phyloP scores from a whole-genome alignment of 2,888 invertebrate genomes.

The Lapara coniferarum region DNA sequence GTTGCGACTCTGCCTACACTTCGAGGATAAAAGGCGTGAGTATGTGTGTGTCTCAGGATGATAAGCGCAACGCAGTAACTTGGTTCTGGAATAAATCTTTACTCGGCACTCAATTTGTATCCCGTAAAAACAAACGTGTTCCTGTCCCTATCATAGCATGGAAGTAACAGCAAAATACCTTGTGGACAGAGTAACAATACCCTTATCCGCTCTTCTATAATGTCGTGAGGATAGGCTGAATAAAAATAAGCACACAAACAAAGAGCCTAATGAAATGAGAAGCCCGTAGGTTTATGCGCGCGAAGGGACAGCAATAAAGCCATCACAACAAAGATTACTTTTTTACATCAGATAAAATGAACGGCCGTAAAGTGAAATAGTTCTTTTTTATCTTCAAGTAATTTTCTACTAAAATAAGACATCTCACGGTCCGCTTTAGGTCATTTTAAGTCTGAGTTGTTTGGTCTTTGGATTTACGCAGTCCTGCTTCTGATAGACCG shows the following conservation, averaged over 20 bases:
- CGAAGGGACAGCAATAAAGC: slow-evolving; percentile 58
- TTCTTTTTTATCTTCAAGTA: slow-evolving; percentile 25
- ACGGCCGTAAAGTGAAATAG: slow-evolving; percentile 24
- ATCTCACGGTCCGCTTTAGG: not conserved
- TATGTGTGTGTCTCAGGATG: too few species aligned
- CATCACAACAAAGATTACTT: slow-evolving; percentile 62
- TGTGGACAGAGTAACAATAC: too few species aligned
- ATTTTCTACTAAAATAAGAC: slow-evolving; percentile 20
- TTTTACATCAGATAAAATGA: slow-evolving; percentile 44
- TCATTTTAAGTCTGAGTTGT: not conserved
- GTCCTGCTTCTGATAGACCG: too few species aligned
- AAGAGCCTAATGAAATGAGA: slow-evolving; percentile 56
- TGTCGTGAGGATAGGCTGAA: slow-evolving; percentile 41
- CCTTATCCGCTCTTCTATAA: slow-evolving; percentile 31
- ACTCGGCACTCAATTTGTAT: too few species aligned
- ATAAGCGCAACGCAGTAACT: too few species aligned
- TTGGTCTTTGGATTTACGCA: not conserved
- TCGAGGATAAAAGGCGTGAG: too few species aligned
- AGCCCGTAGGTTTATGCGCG: slow-evolving; percentile 57
- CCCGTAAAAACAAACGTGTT: too few species aligned
- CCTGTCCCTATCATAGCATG: too few species aligned
- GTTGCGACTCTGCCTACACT: too few species aligned
- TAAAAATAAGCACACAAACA: slow-evolving; percentile 49
- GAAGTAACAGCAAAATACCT: too few species aligned
- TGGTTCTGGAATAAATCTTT: too few species aligned